Evolutionary conservation across 2,888 invertebrate genomes (phyloP).

Genomic region (Drosophila diplacantha): DNA sequence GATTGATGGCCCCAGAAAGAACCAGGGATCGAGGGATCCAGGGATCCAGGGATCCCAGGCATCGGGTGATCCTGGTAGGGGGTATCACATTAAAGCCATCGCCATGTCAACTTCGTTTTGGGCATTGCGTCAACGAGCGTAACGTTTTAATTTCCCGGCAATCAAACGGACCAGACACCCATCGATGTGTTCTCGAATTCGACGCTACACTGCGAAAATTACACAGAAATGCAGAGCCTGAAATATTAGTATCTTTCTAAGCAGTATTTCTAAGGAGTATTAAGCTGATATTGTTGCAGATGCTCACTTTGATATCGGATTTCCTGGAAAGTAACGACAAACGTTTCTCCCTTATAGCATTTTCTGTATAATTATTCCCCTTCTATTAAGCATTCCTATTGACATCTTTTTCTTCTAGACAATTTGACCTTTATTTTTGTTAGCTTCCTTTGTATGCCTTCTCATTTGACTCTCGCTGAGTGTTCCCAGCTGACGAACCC

Average conservation of each 20-base stretch:
- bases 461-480: not conserved
- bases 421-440: not conserved
- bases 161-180: slow-evolving; percentile 67
- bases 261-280: too few relatives aligned
- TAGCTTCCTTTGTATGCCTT: too few relatives aligned
- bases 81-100: slow-evolving; percentile 41
- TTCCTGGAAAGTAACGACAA: too few relatives aligned
- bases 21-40: not conserved
- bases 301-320: too few relatives aligned
- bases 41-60: not conserved
- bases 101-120: slow-evolving; percentile 66
- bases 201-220: slow-evolving; percentile 11
- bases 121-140: slow-evolving; percentile 63
- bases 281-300: too few relatives aligned
- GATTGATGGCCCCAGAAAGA: slow-evolving; percentile 55
- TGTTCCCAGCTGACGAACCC: too few relatives aligned
- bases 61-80: slow-evolving; percentile 17
- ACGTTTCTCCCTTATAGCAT: too few relatives aligned
- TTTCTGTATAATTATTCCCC: too few relatives aligned
- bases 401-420: too few relatives aligned
- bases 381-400: too few relatives aligned
- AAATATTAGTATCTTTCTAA: not conserved
- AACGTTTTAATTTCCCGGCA: slow-evolving; percentile 71
- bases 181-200: slow-evolving; percentile 25
- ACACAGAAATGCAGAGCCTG: rapidly evolving